phyloP scores from a whole-genome alignment of 30 jellyfish, hydroid and myxozoan genomes.

The Nemopilema nomurai region DNA sequence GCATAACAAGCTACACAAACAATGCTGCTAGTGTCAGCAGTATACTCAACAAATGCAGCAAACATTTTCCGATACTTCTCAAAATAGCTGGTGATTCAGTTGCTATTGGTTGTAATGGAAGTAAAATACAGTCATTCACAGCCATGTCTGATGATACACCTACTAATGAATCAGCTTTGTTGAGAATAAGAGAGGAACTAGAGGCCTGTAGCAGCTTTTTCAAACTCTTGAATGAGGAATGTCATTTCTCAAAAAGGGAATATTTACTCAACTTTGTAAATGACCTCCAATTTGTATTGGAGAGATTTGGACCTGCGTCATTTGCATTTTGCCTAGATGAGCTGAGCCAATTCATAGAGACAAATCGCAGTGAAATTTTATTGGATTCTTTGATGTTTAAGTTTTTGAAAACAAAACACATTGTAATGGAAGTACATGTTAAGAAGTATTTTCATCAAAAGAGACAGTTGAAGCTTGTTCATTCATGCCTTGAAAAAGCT shows the following conservation, averaged over 20 bases:
- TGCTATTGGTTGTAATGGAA: constrained; percentile 28
- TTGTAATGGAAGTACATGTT: background rate
- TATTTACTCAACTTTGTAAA: background rate
- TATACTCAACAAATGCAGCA: background rate
- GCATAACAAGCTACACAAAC: background rate
- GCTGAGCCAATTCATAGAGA: background rate
- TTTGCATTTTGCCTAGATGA: background rate
- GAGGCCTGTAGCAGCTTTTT: background rate
- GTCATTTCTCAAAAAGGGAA: background rate
- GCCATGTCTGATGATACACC: background rate
- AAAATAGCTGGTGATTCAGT: constrained; percentile 30
- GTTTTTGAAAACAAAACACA: constrained; percentile 6
- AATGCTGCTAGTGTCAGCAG: background rate
- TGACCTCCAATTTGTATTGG: background rate
- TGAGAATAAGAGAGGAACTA: background rate
- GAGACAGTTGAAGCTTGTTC: background rate
- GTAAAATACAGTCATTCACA: background rate
- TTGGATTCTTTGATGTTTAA: background rate
- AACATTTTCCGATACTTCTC: background rate
- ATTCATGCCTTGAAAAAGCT: background rate
- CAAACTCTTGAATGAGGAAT: background rate
- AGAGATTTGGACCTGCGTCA: constrained; percentile 17
- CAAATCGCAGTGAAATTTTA: background rate
- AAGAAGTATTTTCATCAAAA: background rate
- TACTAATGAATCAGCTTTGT: background rate